phyloP scores from a whole-genome alignment of 2,113 vertebrate genomes.

The Cyanistes caeruleus region DNA sequence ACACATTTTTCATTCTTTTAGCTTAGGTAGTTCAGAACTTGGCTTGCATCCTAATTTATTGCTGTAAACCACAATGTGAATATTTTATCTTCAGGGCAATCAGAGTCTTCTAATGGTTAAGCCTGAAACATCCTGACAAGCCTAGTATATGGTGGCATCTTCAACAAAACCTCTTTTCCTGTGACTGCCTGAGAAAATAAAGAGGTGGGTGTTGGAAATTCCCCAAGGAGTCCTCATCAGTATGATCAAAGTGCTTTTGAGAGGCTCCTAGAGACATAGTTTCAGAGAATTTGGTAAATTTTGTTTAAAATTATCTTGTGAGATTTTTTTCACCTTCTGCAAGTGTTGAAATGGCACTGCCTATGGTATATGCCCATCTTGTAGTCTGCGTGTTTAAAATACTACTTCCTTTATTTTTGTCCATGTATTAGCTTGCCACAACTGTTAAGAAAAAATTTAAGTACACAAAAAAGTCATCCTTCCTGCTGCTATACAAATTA shows the following conservation, averaged over 20 bases:
- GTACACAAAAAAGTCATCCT: neutral
- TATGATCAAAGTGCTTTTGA: neutral
- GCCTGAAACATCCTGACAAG: neutral
- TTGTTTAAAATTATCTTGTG: neutral
- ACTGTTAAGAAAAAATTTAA: neutral
- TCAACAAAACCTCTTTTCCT: slow-evolving; percentile 46
- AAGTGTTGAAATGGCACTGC: neutral
- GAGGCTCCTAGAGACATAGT: neutral
- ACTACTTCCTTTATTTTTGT: neutral
- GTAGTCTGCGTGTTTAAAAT: neutral
- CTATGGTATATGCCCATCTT: neutral
- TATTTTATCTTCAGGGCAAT: neutral
- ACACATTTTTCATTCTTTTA: neutral
- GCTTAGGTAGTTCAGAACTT: neutral
- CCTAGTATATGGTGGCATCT: neutral
- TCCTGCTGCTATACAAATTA: neutral
- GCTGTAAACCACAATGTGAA: neutral
- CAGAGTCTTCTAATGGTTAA: slow-evolving; percentile 10
- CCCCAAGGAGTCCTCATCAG: slow-evolving; percentile 18
- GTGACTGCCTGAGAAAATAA: slow-evolving; percentile 43
- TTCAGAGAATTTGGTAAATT: neutral
- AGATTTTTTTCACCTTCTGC: neutral
- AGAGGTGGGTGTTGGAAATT: slow-evolving; percentile 52
- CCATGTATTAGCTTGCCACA: neutral
- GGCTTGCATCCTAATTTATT: neutral